Evolutionary conservation across 2,888 invertebrate species (phyloP), one percentile per base, ranked within the genome.

Genomic region (Copidosoma aretas): DNA sequence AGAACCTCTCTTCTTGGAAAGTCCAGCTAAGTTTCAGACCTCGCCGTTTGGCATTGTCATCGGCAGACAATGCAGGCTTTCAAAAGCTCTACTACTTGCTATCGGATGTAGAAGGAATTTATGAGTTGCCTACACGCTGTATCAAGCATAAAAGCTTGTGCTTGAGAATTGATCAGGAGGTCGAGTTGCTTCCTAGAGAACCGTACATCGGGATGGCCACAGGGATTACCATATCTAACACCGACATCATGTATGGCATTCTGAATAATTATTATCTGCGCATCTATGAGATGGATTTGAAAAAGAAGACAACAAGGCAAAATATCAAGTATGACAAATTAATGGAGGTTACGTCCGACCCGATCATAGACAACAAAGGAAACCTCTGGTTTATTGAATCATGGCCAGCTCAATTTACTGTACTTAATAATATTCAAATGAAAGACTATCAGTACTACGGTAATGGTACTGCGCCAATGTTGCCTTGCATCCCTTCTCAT

Each of bases 191-290:
- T n/a, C n/a, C n/a, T n/a, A 32, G 32, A 81, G 8, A 76, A 77
- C 12, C 73, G 72, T n/a, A n/a, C 0, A 84, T 86, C 71, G 87
- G 91, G 0, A 85, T 82, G 10, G 88, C 90, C 72, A 90, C 76
- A n/a, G 91, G 91, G 0, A 91, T 93, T 90, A 87, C 89, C 70
- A 91, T 92, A 90, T 91, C 91, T 75, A 87, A 90, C 19, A 84
- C 85, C 21, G 92, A 92, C 3, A 81, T 88, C 5, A 85, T 93
- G 14, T 92, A 91, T 83, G 92, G 87, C 80, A 91, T 91, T 52
- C 85, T 91, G 25, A 32, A 8, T 32, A 32, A 8, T 32, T 8
- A 3, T 32, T 32, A n/a, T n/a, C n/a, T n/a, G n/a, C n/a, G 4
- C 32, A 5, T 32, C 32, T 3, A 32, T 32, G 32, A 3, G 8